phyloP scores from a whole-genome alignment of 2,113 vertebrate genomes.

The Saimiri boliviensis region DNA sequence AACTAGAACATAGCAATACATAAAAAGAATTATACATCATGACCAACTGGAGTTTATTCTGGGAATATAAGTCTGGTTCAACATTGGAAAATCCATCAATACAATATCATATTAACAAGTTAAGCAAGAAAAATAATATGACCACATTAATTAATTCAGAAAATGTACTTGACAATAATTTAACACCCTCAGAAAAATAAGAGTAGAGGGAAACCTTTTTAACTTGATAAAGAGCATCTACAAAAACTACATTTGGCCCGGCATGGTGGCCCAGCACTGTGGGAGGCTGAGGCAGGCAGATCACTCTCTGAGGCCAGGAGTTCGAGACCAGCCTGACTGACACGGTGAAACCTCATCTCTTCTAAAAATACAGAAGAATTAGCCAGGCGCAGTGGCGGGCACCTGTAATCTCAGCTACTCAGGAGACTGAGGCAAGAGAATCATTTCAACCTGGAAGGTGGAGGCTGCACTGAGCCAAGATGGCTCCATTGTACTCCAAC shows the following conservation, averaged over 20 bases:
- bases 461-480: no score
- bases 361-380: no score
- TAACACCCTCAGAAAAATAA: neutral
- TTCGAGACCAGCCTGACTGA: neutral
- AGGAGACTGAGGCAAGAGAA: no score
- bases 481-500: no score
- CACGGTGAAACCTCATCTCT: neutral
- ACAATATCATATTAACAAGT: neutral
- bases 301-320: no score
- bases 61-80: neutral
- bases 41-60: neutral
- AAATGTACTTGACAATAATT: neutral
- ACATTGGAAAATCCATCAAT: neutral
- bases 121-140: neutral
- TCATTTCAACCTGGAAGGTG: no score
- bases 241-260: neutral
- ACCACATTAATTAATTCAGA: neutral
- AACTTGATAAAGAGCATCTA: neutral
- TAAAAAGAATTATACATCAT: neutral
- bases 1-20: neutral
- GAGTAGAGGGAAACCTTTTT: neutral
- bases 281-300: no score
- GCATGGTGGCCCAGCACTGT: no score
- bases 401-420: no score
- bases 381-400: no score